phyloP scores from a whole-genome alignment of 2,797 vertebrate genomes.

The Lepus oiostolus region DNA sequence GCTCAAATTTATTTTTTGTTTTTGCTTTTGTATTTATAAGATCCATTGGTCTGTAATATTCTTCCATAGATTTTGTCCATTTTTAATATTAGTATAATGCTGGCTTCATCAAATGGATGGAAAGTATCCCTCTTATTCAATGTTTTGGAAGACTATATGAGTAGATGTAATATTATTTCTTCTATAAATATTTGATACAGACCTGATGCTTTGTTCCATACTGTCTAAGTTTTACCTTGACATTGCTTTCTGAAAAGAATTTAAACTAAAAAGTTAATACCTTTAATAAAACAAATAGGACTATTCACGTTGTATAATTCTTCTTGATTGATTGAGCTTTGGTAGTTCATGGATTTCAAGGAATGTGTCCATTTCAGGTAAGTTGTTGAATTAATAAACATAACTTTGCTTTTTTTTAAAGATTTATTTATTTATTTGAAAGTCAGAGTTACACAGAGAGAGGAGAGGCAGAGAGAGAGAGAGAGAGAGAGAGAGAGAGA shows the following conservation, averaged over 20 bases:
- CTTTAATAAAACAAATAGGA: not conserved
- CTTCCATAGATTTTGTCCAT: not conserved
- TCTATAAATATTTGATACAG: not conserved
- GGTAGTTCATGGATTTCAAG: not conserved
- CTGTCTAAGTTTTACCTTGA: not conserved
- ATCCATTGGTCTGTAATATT: not conserved
- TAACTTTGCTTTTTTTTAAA: not conserved
- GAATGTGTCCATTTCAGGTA: not conserved
- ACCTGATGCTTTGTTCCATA: not conserved
- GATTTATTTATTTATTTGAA: no score
- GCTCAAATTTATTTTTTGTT: not conserved
- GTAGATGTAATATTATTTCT: not conserved
- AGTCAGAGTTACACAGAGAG: no score
- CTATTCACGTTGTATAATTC: not conserved
- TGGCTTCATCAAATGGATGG: not conserved
- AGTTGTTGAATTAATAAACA: conserved; percentile 26
- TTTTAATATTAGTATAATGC: not conserved
- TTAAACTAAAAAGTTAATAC: conserved; percentile 1
- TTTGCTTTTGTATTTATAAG: not conserved
- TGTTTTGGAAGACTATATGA: not conserved
- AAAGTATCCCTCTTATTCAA: not conserved
- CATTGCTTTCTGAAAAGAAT: not conserved
- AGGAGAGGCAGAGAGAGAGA: no score
- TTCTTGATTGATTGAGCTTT: not conserved
- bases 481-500: no score